Conservation (phyloP, 2,888 invertebrate species). For the Mechanitis mazaeus region DNA sequence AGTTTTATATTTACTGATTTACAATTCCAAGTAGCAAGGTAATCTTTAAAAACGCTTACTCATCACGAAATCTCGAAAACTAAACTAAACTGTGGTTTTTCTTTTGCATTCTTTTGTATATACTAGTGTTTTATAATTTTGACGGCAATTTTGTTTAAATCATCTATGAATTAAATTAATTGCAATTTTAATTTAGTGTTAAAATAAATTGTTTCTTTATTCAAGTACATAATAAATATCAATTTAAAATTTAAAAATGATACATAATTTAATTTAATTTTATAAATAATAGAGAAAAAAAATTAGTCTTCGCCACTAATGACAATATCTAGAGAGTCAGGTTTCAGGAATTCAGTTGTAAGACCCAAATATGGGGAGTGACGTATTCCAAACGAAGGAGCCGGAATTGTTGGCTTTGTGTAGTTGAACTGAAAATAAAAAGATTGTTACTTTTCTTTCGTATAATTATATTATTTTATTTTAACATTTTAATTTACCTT, state of each 20-base stretch:
- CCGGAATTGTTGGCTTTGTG: constrained; percentile 43
- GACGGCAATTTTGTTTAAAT: no score
- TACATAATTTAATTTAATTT: background rate
- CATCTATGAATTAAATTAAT: no score
- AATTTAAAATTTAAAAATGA: background rate
- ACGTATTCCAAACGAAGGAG: constrained; percentile 58
- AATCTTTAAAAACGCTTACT: no score
- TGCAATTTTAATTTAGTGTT: no score
- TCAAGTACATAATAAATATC: no score
- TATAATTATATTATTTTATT: background rate
- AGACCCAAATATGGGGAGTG: constrained; percentile 51
- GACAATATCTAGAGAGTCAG: constrained; percentile 43
- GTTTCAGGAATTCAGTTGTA: constrained; percentile 40
- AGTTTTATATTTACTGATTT: no score
- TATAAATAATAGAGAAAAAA: constrained; percentile 5
- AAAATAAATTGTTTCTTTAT: no score
- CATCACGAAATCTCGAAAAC: no score
- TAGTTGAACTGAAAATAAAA: constrained; percentile 47
- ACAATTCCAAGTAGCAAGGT: no score
- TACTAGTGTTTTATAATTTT: no score
- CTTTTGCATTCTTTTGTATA: no score
- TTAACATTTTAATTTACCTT: constrained; percentile 42
- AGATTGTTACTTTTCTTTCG: background rate
- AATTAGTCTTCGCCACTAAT: constrained; percentile 22
- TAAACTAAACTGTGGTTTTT: no score